phyloP scores from a whole-genome alignment of 2,888 invertebrate genomes.

The Lypha dubia region DNA sequence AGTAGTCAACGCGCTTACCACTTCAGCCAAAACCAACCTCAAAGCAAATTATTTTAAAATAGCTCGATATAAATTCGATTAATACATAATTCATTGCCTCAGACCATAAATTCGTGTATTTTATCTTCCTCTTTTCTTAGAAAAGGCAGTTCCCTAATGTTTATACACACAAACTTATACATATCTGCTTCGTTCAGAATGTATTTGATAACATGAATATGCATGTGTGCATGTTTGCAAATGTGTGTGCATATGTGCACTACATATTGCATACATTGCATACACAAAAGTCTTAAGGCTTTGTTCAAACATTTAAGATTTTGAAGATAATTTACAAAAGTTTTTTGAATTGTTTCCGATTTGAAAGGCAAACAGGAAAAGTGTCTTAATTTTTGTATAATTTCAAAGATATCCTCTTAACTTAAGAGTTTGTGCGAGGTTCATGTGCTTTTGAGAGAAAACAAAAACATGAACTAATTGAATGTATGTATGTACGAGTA shows the following conservation, averaged over 20 bases:
- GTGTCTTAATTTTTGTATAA: constrained; percentile 56
- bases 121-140: too few species aligned
- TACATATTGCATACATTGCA: constrained; percentile 17
- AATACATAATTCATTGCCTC: too few species aligned
- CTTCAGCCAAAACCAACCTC: too few species aligned
- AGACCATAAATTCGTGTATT: too few species aligned
- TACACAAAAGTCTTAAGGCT: constrained; percentile 50
- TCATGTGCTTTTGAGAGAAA: neutral
- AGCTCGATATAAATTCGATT: too few species aligned
- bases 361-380: constrained; percentile 56
- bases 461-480: constrained; percentile 4
- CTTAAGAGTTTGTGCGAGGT: neutral
- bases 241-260: neutral
- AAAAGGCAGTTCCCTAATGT: too few species aligned
- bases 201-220: neutral
- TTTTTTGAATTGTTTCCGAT: constrained; percentile 60
- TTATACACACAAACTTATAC: too few species aligned
- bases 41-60: too few species aligned
- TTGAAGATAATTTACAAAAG: constrained; percentile 59
- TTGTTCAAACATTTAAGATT: constrained; percentile 59
- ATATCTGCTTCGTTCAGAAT: too few species aligned
- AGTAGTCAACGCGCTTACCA: too few species aligned
- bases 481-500: too few species aligned
- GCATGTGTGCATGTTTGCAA: neutral
- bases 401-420: constrained; percentile 14